Percentiles rank a stretch among this genome's conserved stretches.
phyloP scores from a whole-genome alignment of 2,888 invertebrate genomes.

The Polymixis lichenea region DNA sequence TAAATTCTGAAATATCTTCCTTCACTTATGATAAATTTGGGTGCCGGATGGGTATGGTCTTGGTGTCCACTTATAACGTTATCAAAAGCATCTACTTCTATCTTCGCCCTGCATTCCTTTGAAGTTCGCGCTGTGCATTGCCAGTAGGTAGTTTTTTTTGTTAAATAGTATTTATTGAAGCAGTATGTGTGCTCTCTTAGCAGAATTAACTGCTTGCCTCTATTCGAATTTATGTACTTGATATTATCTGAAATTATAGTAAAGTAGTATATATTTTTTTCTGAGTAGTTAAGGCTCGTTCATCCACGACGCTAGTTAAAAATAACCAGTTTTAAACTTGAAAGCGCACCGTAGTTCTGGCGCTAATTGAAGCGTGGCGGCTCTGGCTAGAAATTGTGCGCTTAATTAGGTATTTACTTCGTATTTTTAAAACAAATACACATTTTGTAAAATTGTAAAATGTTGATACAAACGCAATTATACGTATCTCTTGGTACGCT shows the following conservation, averaged over 20 bases:
- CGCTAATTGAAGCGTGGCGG: too few species aligned
- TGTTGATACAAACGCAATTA: too few species aligned
- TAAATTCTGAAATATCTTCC: neutral
- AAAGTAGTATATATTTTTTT: too few species aligned
- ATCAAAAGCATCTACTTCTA: neutral
- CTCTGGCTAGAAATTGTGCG: too few species aligned
- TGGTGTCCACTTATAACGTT: neutral
- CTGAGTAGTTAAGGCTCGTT: too few species aligned
- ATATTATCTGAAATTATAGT: neutral
- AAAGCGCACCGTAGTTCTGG: too few species aligned
- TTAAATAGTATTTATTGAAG: neutral
- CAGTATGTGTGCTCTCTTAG: neutral
- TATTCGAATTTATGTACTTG: neutral
- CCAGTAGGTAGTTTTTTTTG: neutral
- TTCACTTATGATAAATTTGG: neutral
- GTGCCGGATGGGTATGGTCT: slow-evolving; percentile 21
- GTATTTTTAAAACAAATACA: too few species aligned
- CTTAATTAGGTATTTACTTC: too few species aligned
- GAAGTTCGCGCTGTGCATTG: neutral
- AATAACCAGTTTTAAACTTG: too few species aligned
- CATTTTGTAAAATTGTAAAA: too few species aligned
- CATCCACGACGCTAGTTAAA: too few species aligned
- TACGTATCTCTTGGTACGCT: too few species aligned
- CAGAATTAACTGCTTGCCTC: slow-evolving; percentile 11
- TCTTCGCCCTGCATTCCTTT: slow-evolving; percentile 15